Evolutionary conservation across 1,140 invertebrate species (phyloP), one percentile per base, ranked within the genome.

Genomic region (Sarcophaga bullata): DNA sequence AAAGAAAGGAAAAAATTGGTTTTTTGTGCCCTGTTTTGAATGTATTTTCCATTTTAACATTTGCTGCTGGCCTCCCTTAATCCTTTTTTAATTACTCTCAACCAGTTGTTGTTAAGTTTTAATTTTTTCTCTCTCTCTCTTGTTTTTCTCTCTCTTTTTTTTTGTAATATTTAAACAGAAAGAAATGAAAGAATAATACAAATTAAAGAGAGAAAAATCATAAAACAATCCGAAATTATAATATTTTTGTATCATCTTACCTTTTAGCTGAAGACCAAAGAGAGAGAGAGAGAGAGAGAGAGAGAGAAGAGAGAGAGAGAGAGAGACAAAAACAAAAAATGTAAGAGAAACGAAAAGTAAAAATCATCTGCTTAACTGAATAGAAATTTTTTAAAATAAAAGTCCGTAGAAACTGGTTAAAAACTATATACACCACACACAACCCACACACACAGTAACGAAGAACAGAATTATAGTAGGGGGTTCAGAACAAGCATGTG

Each of bases 81-180:
- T 73, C 73, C 73, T 73, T 73, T 73, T 73, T 73, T 73, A 73
- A 73, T 73, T 73, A 73, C 25, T 47, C 10, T 46, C 6, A 73
- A 73, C 73, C 73, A 46, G 15, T 47, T 73, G 52, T 54, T 10
- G 73, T 73, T 73, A 47, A 15, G 5, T 73, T 68, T 68, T 73
- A 15, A 46, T 13, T 46, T 73, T 73, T 73, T 47, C 4, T 72
- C 68, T 25, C 25, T 72, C 25, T 17, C 17, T 68, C n/a, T 73
- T 73, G 8, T 73, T 1, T 54, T 54, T 15, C 5, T 54, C 52
- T 15, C 2, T 54, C 1, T 54, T 54, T 54, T 54, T n/a, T n/a
- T n/a, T n/a, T n/a, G n/a, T 54, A 15, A 54, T 54, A 15, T 54
- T 54, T 15, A 11, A 15, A 10, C 52, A 54, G 15, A 15, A 54